Evolutionary conservation across 2,888 invertebrate genomes (phyloP).

Genomic region (Eremobia ochroleuca): DNA sequence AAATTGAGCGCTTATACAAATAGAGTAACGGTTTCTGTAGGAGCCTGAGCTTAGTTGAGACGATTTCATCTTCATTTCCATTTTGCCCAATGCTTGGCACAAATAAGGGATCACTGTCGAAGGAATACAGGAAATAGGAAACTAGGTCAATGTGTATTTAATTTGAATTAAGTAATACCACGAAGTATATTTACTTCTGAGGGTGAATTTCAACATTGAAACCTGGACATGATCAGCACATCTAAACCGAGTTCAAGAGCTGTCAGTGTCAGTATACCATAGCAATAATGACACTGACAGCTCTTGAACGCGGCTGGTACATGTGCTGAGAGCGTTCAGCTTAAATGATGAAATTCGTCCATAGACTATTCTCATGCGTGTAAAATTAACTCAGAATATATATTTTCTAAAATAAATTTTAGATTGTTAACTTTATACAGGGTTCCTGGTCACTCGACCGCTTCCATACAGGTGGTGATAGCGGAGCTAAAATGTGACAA

Average conservation of each 20-base stretch:
- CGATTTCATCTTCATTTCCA: conserved; percentile 31
- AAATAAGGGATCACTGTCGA: conserved; percentile 13
- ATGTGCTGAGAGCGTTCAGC: not conserved
- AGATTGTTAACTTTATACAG: no score
- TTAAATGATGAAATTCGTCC: not conserved
- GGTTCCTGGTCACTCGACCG: no score
- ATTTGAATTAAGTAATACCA: conserved; percentile 12
- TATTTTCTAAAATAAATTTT: not conserved
- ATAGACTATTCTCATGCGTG: not conserved
- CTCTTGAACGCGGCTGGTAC: no score
- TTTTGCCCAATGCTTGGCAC: conserved; percentile 15
- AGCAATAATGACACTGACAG: not conserved
- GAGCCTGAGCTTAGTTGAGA: conserved; percentile 34
- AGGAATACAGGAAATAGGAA: conserved; percentile 14
- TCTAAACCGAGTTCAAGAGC: not conserved
- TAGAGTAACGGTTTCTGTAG: conserved; percentile 45
- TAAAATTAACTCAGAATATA: not conserved
- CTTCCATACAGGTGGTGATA: no score
- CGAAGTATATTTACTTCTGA: not conserved
- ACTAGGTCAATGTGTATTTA: conserved; percentile 31
- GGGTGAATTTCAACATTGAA: not conserved
- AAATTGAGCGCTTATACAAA: conserved; percentile 62
- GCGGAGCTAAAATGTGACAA: no score
- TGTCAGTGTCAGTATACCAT: not conserved
- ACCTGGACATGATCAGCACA: not conserved